Evolutionary conservation across 2,797 vertebrate genomes (phyloP), one percentile per base, ranked within the genome.

Genomic region (Sebastes nivosus): DNA sequence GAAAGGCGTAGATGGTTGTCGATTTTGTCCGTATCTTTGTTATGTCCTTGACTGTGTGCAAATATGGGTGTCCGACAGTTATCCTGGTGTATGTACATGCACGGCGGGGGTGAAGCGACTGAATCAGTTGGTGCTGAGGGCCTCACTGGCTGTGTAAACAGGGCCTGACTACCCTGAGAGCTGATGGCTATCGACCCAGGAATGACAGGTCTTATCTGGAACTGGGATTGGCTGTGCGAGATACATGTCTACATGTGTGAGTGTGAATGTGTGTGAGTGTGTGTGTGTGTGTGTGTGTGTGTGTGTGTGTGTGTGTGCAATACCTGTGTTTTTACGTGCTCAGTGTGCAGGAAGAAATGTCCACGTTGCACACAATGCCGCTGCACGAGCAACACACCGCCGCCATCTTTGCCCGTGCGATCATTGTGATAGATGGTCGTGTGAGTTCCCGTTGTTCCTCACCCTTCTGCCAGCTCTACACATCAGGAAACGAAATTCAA

Each of bases 401-500:
- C 46, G 8, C 71, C 75, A 55, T 74, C 77, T 82, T 25, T 77
- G 84, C 85, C 77, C 24, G 52, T 57, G 67, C 84, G 29, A 67
- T 76, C 61, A 13, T 78, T 80, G 87, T 90, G 88, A 94, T 83
- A 72, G 79, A 93, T 94, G 77, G 80, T 69, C 38, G 32, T 81
- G 84, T 61, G 83, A 85, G 66, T 2, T 81, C 72, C 81, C 36
- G 58, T 85, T 93, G 92, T 94, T 94, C 89, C 77, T 86, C 89
- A 88, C 93, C 77, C 78, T 52, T 80, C 66, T 87, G 92, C 38
- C 80, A 95, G 59, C 65, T 88, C 81, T 72, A 83, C 86, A 87
- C 89, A 90, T 90, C 77, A 81, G 82, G 82, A 87, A 83, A 92
- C 70, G 85, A 95, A 95, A 95, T 94, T 95, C 93, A 93, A 93